A percentile compares a stretch with the other conserved stretches of the same genome.
These are phyloP conservation scores for Tricholauxania praeusta DNA, from an alignment of 2,888 invertebrate genomes.

Conservation along the genomic window DNA sequence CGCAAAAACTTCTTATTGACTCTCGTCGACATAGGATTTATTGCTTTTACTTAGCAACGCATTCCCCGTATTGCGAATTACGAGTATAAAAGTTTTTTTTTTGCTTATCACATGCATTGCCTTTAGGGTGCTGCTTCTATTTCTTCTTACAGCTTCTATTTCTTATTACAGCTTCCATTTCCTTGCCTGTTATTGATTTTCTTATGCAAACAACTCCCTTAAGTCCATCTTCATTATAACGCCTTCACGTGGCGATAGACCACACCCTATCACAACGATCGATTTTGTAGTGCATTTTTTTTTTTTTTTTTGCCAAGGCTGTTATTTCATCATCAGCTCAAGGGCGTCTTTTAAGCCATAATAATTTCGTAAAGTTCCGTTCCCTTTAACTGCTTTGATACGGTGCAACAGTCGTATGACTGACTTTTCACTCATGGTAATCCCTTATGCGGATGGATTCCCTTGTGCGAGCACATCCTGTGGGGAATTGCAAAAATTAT, in stretches of 20 bases:
- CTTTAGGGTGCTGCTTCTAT: constrained; percentile 28
- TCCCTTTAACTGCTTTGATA: neutral
- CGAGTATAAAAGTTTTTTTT: too few relatives aligned
- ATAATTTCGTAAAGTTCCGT: constrained; percentile 2
- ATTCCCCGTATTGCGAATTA: too few relatives aligned
- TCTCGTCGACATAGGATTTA: too few relatives aligned
- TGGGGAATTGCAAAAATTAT: neutral
- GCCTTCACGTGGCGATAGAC: constrained; percentile 37
- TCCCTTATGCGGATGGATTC: neutral
- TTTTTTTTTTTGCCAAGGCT: neutral
- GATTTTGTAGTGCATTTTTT: constrained; percentile 43
- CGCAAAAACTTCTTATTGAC: too few relatives aligned
- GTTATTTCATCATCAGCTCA: constrained; percentile 5
- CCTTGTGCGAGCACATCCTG: neutral
- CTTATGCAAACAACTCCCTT: constrained; percentile 31
- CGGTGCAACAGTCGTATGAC: too few relatives aligned
- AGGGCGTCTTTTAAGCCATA: constrained; percentile 26
- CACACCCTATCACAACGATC: constrained; percentile 52
- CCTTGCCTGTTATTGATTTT: constrained; percentile 36
- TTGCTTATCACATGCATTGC: neutral
- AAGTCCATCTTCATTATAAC: constrained; percentile 13
- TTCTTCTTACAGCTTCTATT: constrained; percentile 34
- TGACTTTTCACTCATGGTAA: too few relatives aligned
- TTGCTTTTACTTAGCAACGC: too few relatives aligned
- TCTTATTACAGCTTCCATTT: constrained; percentile 34